These are phyloP conservation scores for Pollenia labialis DNA, from an alignment of 2,888 invertebrate species.

Conservation along the genomic window DNA sequence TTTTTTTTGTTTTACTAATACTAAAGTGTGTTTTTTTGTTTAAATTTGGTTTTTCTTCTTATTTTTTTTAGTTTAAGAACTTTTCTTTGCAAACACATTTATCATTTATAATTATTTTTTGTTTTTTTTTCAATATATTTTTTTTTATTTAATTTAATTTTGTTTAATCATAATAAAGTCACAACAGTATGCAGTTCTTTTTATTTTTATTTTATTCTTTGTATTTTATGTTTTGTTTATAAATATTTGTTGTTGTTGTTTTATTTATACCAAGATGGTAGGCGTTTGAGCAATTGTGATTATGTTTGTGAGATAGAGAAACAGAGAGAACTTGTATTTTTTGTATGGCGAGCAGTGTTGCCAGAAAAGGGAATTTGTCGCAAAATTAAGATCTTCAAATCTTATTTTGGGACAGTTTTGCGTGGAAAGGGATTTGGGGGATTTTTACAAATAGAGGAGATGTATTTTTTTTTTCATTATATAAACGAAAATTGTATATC, in stretches of 20 bases:
- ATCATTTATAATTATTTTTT: conserved; percentile 62
- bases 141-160: conserved; percentile 64
- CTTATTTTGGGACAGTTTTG: too few species aligned
- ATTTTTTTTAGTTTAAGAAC: conserved; percentile 67
- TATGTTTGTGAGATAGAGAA: neutral
- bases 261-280: conserved; percentile 56
- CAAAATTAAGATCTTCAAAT: too few species aligned
- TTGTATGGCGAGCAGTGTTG: neutral
- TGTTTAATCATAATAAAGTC: conserved; percentile 74
- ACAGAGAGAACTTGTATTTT: neutral
- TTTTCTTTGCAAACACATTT: conserved; percentile 70
- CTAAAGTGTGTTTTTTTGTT: conserved; percentile 68
- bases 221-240: conserved; percentile 37
- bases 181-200: conserved; percentile 76
- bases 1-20: conserved; percentile 62
- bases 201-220: conserved; percentile 47
- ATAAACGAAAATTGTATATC: too few species aligned
- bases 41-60: conserved; percentile 34
- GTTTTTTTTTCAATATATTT: conserved; percentile 50
- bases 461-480: too few species aligned
- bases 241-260: conserved; percentile 44
- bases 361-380: too few species aligned
- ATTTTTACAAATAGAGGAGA: too few species aligned
- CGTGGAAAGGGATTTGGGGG: too few species aligned
- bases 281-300: conserved; percentile 9